These are phyloP conservation scores for Arctia plantaginis DNA, from an alignment of 2,888 invertebrate species.

Conservation along the genomic window DNA sequence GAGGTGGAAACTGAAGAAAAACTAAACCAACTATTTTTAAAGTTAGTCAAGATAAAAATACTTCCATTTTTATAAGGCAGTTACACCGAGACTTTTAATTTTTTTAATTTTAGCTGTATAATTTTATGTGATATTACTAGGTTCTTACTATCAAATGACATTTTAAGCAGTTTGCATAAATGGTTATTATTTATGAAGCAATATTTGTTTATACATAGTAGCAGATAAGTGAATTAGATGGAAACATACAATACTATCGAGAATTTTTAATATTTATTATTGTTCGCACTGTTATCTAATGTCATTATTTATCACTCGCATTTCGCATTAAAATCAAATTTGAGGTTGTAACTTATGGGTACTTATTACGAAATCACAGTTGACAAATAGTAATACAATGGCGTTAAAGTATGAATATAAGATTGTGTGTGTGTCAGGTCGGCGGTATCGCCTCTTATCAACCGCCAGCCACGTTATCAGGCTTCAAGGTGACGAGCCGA, in stretches of 20 bases:
- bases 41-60: neutral
- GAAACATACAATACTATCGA: slow-evolving; percentile 15
- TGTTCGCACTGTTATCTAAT: slow-evolving; percentile 22
- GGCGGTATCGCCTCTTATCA: slow-evolving; percentile 51
- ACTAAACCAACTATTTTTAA: slow-evolving; percentile 16
- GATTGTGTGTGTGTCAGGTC: slow-evolving; percentile 38
- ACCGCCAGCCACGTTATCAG: slow-evolving; percentile 70
- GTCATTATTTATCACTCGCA: slow-evolving; percentile 1
- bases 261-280: slow-evolving; percentile 18
- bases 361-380: slow-evolving; percentile 37
- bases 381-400: slow-evolving; percentile 37
- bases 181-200: slow-evolving; percentile 3
- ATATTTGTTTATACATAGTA: slow-evolving; percentile 14
- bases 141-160: neutral
- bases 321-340: slow-evolving; percentile 9
- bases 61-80: neutral
- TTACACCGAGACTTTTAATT: neutral
- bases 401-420: slow-evolving; percentile 38
- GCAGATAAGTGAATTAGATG: slow-evolving; percentile 16
- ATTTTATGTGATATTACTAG: neutral
- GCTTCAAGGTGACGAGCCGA: slow-evolving; percentile 81
- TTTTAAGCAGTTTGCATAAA: neutral
- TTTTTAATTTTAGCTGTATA: neutral
- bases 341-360: slow-evolving; percentile 13
- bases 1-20: slow-evolving; percentile 38